A percentile compares a stretch with the other conserved stretches of the same genome.
These are phyloP conservation scores for Gallinago paraguaiae DNA, from an alignment of 2,113 vertebrate species.

Conservation along the genomic window DNA sequence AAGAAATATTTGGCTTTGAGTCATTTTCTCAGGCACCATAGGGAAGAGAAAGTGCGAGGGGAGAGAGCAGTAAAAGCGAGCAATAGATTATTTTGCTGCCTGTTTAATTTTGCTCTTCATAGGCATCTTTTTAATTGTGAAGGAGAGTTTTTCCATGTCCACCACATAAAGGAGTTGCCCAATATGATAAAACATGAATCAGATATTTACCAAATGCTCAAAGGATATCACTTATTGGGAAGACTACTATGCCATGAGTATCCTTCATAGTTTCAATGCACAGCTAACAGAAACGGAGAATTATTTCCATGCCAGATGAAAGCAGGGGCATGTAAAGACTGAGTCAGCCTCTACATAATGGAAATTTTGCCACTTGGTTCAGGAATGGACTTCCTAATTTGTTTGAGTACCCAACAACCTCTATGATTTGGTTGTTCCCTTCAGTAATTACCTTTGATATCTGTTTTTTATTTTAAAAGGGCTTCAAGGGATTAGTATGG, in stretches of 20 bases:
- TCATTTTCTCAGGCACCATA: background rate
- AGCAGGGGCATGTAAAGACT: background rate
- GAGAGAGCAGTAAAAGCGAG: background rate
- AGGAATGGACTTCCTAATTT: background rate
- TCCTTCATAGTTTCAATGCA: background rate
- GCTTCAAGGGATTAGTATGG: background rate
- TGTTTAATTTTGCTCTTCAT: background rate
- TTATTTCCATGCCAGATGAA: background rate
- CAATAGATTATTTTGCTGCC: background rate
- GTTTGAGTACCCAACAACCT: background rate
- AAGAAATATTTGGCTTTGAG: slow-evolving; percentile 61
- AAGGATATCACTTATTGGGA: background rate
- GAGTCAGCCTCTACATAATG: background rate
- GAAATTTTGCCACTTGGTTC: background rate
- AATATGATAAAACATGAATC: background rate
- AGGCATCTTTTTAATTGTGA: background rate
- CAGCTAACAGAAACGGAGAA: background rate
- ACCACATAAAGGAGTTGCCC: background rate
- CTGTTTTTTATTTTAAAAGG: background rate
- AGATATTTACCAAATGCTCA: background rate
- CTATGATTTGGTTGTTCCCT: background rate
- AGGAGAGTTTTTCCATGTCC: background rate
- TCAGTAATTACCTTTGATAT: background rate
- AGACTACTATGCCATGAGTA: background rate
- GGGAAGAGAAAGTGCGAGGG: background rate